Percentiles rank a stretch among this genome's conserved stretches.
Evolutionary conservation across 2,113 vertebrate species (phyloP).

Genomic region (Phocoena sinus): DNA sequence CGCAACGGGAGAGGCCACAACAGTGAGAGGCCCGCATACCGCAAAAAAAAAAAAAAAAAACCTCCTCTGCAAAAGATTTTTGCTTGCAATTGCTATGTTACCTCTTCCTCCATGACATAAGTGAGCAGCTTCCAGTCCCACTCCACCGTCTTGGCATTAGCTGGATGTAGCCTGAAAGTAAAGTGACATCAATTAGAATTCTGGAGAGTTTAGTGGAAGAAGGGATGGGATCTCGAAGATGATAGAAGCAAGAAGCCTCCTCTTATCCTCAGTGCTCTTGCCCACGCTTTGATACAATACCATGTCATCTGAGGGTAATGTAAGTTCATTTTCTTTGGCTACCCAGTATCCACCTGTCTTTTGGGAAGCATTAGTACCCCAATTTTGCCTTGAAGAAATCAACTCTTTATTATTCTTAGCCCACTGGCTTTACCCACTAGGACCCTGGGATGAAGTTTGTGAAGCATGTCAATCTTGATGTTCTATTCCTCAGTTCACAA

Average conservation of each 20-base stretch:
- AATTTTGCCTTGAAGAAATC: not conserved
- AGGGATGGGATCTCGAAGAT: not conserved
- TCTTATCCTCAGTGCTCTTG: not conserved
- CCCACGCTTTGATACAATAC: not conserved
- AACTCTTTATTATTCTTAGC: not conserved
- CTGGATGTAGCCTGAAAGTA: conserved; percentile 89
- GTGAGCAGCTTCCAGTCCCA: conserved; percentile 93
- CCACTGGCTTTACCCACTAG: not conserved
- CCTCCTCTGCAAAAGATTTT: not conserved
- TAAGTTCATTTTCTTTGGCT: not conserved
- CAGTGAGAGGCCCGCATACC: too few relatives aligned
- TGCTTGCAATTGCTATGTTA: conserved; percentile 63
- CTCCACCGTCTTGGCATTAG: conserved; percentile 80
- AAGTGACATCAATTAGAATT: conserved; percentile 54
- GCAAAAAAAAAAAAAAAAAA: not conserved
- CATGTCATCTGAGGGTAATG: not conserved
- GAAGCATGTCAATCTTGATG: not conserved
- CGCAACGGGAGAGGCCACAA: too few relatives aligned
- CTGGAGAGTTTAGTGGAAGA: not conserved
- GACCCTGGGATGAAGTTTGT: not conserved
- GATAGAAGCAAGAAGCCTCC: not conserved
- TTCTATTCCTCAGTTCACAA: not conserved
- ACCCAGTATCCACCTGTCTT: not conserved
- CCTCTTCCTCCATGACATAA: conserved; percentile 86
- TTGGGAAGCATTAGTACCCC: not conserved